A percentile compares a stretch with the other conserved stretches of the same genome.
These are phyloP conservation scores for Phrixothrix hirtus DNA, from an alignment of 2,888 invertebrate genomes.

Conservation along the genomic window DNA sequence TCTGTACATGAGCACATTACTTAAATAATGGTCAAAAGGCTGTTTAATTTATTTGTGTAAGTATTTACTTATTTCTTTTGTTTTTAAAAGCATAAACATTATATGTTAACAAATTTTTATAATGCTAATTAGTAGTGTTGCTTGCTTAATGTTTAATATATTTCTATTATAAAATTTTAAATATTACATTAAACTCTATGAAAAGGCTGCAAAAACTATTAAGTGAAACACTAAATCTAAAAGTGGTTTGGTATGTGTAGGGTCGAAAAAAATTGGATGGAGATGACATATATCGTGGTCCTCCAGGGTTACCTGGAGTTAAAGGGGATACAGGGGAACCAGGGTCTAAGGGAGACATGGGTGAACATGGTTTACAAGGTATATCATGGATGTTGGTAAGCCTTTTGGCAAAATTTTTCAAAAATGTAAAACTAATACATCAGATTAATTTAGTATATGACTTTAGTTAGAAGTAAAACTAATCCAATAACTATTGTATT, in stretches of 20 bases:
- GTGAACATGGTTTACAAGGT: slow-evolving; percentile 59
- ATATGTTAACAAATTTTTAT: too few species aligned
- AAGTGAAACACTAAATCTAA: slow-evolving; percentile 38
- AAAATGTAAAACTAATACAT: too few species aligned
- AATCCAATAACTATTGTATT: not conserved
- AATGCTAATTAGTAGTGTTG: not conserved
- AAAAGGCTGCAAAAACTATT: not conserved
- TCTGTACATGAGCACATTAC: slow-evolving; percentile 24
- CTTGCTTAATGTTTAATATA: too few species aligned
- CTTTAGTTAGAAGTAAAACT: not conserved
- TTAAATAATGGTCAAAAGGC: slow-evolving; percentile 29
- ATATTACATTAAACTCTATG: too few species aligned
- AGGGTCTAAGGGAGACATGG: slow-evolving; percentile 58
- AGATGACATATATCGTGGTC: slow-evolving; percentile 64
- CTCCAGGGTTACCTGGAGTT: slow-evolving; percentile 66
- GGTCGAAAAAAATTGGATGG: slow-evolving; percentile 61
- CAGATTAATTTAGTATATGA: too few species aligned
- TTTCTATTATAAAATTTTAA: too few species aligned
- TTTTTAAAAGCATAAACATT: slow-evolving; percentile 8
- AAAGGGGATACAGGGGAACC: slow-evolving; percentile 62
- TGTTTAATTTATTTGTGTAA: slow-evolving; percentile 31
- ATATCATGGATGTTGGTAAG: slow-evolving; percentile 25
- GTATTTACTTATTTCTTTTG: slow-evolving; percentile 17
- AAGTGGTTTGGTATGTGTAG: slow-evolving; percentile 56
- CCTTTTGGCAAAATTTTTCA: not conserved